phyloP scores from a whole-genome alignment of 2,888 invertebrate genomes.

The Pinctada fucata region DNA sequence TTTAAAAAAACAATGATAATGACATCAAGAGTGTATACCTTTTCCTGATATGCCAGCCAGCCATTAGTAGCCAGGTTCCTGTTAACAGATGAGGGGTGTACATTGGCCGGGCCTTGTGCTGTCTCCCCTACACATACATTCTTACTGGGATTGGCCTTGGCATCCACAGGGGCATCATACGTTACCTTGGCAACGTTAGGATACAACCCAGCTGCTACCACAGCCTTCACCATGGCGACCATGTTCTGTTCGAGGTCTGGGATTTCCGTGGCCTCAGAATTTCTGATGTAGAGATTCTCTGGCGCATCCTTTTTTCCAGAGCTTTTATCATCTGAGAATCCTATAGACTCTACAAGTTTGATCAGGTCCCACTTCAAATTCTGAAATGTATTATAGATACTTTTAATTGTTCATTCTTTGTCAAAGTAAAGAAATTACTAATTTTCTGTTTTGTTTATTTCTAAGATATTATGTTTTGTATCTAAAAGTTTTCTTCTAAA shows the following conservation, averaged over 20 bases:
- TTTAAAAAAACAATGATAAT: not conserved
- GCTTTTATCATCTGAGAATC: constrained; percentile 51
- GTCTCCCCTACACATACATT: constrained; percentile 67
- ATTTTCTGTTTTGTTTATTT: not conserved
- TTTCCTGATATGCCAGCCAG: constrained; percentile 73
- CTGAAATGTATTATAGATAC: constrained; percentile 47
- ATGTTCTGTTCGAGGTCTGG: constrained; percentile 55
- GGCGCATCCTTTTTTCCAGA: not conserved
- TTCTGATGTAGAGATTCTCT: constrained; percentile 52
- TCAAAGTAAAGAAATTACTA: not conserved
- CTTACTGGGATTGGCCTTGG: constrained; percentile 58
- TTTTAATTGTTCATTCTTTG: not conserved
- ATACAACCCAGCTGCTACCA: constrained; percentile 91
- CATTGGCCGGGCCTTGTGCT: constrained; percentile 65
- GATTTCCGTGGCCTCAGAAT: constrained; percentile 37
- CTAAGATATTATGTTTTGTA: too few species aligned
- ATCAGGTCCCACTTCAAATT: constrained; percentile 71
- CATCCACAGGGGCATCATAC: constrained; percentile 61
- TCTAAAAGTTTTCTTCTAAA: too few species aligned
- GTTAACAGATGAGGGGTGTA: constrained; percentile 74
- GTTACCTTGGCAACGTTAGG: constrained; percentile 84
- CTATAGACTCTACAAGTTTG: constrained; percentile 66
- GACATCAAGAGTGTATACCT: constrained; percentile 54
- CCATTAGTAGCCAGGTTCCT: constrained; percentile 64
- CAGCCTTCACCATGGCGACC: constrained; percentile 79